phyloP scores from a whole-genome alignment of 2,113 vertebrate genomes.

The Eptatretus burgeri region DNA sequence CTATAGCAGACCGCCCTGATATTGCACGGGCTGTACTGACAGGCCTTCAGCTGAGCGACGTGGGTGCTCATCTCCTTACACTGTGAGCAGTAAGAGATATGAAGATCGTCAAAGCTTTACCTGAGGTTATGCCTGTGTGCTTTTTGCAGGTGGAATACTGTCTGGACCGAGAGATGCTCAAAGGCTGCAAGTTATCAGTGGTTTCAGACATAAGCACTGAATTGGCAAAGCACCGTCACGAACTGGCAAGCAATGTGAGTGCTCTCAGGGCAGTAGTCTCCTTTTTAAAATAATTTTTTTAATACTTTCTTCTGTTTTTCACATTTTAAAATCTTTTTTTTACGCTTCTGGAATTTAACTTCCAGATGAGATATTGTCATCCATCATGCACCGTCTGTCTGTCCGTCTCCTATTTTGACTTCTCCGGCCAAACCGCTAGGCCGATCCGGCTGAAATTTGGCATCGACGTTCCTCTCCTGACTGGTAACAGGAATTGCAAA shows the following conservation, averaged over 20 bases:
- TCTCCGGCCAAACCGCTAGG: too few relatives aligned
- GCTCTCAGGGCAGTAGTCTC: not conserved
- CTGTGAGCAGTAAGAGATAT: not conserved
- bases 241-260: constrained; percentile 54
- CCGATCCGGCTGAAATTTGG: too few relatives aligned
- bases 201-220: constrained; percentile 51
- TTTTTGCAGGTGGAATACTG: constrained; percentile 58
- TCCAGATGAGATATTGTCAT: too few relatives aligned
- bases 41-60: constrained; percentile 64
- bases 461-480: too few relatives aligned
- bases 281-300: too few relatives aligned
- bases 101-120: not conserved
- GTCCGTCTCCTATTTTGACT: too few relatives aligned
- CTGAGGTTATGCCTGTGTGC: not conserved
- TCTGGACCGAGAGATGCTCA: constrained; percentile 51
- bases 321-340: too few relatives aligned
- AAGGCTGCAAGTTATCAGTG: constrained; percentile 62
- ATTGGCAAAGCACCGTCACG: constrained; percentile 32
- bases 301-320: too few relatives aligned
- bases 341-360: too few relatives aligned
- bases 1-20: constrained; percentile 61
- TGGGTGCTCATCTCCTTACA: constrained; percentile 18
- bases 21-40: constrained; percentile 55
- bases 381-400: too few relatives aligned
- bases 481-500: too few relatives aligned